Base-by-base conservation (phyloP, 2,888 invertebrate species). In the Pristionchus mayeri region DNA sequence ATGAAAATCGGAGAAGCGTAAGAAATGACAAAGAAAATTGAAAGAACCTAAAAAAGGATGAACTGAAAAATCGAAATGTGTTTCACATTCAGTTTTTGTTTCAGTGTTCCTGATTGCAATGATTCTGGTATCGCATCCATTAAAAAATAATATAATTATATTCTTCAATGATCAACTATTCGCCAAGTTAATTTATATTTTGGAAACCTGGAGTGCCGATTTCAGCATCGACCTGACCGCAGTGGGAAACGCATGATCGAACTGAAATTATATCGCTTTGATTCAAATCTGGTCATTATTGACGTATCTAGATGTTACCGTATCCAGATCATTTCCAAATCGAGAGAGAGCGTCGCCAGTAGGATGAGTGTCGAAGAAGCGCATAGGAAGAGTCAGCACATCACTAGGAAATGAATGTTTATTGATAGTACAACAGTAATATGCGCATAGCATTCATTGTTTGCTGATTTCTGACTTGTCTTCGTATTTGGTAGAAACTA, bases 331-430 rank as follows among this genome's bases (percentile, higher is more conserved):
- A 60, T 85, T 87, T 0, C 84, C 84, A 16, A 88, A 71, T 54
- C 88, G 40, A 54, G 87, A 87, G 84, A 94, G 87, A 21, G 93
- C 90, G 37, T 93, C 89, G 16, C 93, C 93, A 30, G 89, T 88
- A 11, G 93, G 93, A 24, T 92, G 93, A 24, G 89, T 87, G 85
- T 93, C 93, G 86, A 93, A 93, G 88, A 93, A 93, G 13, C 90
- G 85, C 89, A 92, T 87, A 79, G 91, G 86, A 91, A 89, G 89
- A 37, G 89, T 89, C 13, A 93, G 87, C 4, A 93, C 87, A 67
- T 88, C 54, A 27, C 80, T 80, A n/a, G 80, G 27, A 50, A 50
- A 24, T 63, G 2, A 30, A 34, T 1, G 34, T 4, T 18, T 3
- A 0, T 63, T 11, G 13, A 9, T 60, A 30, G n/a, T n/a, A n/a